Evolutionary conservation across 2,888 invertebrate species (phyloP).

Genomic region (Ichneumon xanthorius): DNA sequence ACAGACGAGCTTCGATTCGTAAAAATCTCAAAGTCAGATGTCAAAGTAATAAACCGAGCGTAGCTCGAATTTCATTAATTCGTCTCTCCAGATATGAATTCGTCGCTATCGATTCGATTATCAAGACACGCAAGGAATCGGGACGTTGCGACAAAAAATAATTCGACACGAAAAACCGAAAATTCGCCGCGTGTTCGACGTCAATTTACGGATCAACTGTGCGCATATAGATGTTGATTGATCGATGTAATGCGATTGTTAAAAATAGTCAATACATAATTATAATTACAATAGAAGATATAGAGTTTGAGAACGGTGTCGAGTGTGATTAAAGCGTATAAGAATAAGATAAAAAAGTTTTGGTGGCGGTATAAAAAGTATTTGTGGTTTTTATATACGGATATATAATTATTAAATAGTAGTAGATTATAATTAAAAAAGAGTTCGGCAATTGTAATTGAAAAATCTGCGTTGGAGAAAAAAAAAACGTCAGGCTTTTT

Average conservation of each 20-base stretch:
- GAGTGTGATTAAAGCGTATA: conserved; percentile 64
- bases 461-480: conserved; percentile 85
- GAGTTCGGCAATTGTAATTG: conserved; percentile 61
- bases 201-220: conserved; percentile 46
- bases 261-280: conserved; percentile 44
- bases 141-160: conserved; percentile 2
- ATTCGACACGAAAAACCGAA: conserved; percentile 14
- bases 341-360: conserved; percentile 57
- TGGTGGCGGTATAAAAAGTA: conserved; percentile 52
- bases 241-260: conserved; percentile 48
- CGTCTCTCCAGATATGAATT: conserved; percentile 7
- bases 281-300: conserved; percentile 30
- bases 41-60: neutral
- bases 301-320: conserved; percentile 61
- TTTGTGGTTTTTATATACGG: conserved; percentile 54
- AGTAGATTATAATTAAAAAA: conserved; percentile 59
- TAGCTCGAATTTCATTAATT: conserved; percentile 4
- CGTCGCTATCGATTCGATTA: neutral
- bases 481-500: conserved; percentile 82
- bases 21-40: neutral
- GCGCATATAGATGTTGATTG: conserved; percentile 48
- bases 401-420: conserved; percentile 52
- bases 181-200: conserved; percentile 31
- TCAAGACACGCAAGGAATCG: conserved; percentile 1
- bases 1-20: neutral